Conservation (phyloP, 2,888 invertebrate species). For the Eugnorisma glareosa region DNA sequence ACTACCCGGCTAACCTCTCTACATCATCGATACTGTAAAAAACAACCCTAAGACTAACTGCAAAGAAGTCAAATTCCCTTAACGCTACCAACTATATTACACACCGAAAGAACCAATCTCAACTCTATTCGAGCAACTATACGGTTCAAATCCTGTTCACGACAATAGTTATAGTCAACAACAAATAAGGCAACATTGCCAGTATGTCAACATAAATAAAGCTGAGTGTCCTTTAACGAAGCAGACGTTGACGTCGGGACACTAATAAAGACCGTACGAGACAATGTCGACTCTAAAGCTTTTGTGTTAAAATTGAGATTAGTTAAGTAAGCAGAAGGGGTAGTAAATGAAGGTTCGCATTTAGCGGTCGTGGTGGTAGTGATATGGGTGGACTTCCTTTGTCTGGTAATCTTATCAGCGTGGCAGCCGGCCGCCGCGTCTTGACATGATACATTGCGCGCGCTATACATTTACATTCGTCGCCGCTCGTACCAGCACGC, state of each 20-base stretch:
- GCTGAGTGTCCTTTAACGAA: slow-evolving; percentile 90
- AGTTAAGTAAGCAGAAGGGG: slow-evolving; percentile 70
- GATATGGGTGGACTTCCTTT: slow-evolving; percentile 90
- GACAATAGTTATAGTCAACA: slow-evolving; percentile 75
- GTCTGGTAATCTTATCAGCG: slow-evolving; percentile 90
- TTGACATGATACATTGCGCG: slow-evolving; percentile 88
- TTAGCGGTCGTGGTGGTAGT: slow-evolving; percentile 87
- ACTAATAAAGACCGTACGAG: slow-evolving; percentile 81
- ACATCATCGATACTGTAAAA: slow-evolving; percentile 66
- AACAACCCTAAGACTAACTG: slow-evolving; percentile 74
- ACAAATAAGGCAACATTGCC: slow-evolving; percentile 88
- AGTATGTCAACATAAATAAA: slow-evolving; percentile 90
- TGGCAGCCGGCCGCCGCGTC: slow-evolving; percentile 83
- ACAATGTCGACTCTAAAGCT: slow-evolving; percentile 81
- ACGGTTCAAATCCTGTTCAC: slow-evolving; percentile 75
- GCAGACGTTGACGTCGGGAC: slow-evolving; percentile 88
- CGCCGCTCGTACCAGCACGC: slow-evolving; percentile 57
- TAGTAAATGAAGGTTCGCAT: slow-evolving; percentile 88
- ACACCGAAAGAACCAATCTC: slow-evolving; percentile 70
- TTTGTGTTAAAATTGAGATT: slow-evolving; percentile 77
- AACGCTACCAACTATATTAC: slow-evolving; percentile 68
- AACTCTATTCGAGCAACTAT: slow-evolving; percentile 77
- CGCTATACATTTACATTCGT: slow-evolving; percentile 79
- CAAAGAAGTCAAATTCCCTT: slow-evolving; percentile 80
- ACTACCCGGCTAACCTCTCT: slow-evolving; percentile 78